Base-by-base conservation (phyloP, 2,797 vertebrate species). In the Sternarchorhynchus goeldii region DNA sequence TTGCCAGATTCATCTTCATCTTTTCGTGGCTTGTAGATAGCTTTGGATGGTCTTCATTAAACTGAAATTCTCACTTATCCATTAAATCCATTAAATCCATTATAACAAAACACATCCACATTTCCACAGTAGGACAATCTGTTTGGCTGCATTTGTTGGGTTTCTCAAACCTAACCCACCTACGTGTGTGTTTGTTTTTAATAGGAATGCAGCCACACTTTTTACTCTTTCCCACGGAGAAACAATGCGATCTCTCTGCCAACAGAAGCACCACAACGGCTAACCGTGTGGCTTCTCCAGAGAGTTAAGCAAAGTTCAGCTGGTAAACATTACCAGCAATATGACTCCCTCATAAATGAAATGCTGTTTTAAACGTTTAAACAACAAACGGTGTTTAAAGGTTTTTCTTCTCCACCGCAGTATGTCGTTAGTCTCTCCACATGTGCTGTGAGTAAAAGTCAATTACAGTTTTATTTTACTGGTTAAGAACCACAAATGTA, bases 321-420 rank as follows among this genome's bases (percentile, higher is more conserved):
- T 92, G 92, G 88, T 73, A 88, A 81, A 85, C 83, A 92, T 92
- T 92, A 90, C 32, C 72, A 57, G 72, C 55, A 80, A 64, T 81
- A 76, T 57, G 66, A 73, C 80, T 57, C 18, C n/a, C 85, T 85
- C 80, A 81, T 88, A 89, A 88, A 88, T 77, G 45, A 76, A 77
- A 80, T 79, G 85, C 81, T 45, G 75, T 81, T 81, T 82, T 69
- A 81, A 88, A 88, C 2, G 18, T 71, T 75, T 64, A 57, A 79
- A 65, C 64, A 32, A 71, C 50, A 57, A 21, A 80, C 16, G 21
- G 55, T 80, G 56, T 39, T 86, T 55, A 60, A 41, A 41, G 6
- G 1, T 76, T 84, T 88, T 85, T 85, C 87, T 85, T 83, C 75
- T 75, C 84, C 71, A 73, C 81, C 68, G 39, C 8, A 50, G 68